These are phyloP conservation scores for Acholoe squamosa DNA, from an alignment of 2,888 invertebrate species.

Conservation along the genomic window DNA sequence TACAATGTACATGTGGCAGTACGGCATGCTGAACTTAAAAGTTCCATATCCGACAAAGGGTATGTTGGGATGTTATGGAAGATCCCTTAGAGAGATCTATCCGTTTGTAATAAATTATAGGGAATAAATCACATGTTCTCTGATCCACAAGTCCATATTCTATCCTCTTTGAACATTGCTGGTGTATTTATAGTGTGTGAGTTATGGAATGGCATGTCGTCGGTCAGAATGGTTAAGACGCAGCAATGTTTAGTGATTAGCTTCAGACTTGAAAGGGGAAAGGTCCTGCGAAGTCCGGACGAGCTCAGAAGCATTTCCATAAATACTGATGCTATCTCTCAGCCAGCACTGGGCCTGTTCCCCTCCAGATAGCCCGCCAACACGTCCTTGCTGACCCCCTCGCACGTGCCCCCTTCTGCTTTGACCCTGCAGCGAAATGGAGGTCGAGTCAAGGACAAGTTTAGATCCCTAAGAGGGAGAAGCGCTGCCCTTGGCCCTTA, in stretches of 20 bases:
- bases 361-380: conserved; percentile 50
- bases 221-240: not conserved
- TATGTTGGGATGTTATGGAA: no score
- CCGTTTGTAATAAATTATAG: no score
- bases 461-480: not conserved
- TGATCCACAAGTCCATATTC: no score
- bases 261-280: conserved; percentile 33
- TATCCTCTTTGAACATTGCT: no score
- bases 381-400: conserved; percentile 22
- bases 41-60: no score
- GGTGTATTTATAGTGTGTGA: no score
- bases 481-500: not conserved
- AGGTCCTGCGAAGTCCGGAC: conserved; percentile 1
- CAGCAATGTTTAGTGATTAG: conserved; percentile 19
- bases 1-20: no score
- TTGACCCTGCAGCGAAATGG: conserved; percentile 37
- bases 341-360: not conserved
- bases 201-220: no score
- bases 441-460: conserved; percentile 45
- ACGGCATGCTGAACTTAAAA: no score
- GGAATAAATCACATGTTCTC: no score
- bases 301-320: conserved; percentile 7
- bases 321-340: conserved; percentile 50
- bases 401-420: not conserved
- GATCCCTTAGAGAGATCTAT: no score